Conservation (phyloP, 2,113 vertebrate genomes). For the Phocoena sinus region DNA sequence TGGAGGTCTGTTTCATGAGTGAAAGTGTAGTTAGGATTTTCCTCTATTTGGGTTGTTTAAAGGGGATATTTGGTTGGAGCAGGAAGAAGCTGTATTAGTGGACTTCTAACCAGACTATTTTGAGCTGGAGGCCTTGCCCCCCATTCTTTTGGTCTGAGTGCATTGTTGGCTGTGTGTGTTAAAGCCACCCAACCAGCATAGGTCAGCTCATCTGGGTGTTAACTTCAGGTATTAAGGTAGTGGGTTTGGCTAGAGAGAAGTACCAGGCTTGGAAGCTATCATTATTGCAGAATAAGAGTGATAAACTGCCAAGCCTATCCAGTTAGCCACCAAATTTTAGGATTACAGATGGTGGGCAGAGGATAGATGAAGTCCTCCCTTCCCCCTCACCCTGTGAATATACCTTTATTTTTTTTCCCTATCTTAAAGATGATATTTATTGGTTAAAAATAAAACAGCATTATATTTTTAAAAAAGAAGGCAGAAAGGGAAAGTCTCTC, state of each 20-base stretch:
- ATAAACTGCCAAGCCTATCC: neutral
- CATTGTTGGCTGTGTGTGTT: neutral
- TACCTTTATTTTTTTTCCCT: neutral
- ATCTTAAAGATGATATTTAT: neutral
- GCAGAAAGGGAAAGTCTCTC: neutral
- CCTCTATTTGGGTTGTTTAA: neutral
- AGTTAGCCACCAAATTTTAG: slow-evolving; percentile 34
- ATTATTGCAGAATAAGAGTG: slow-evolving; percentile 27
- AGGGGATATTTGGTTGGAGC: neutral
- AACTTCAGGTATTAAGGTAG: neutral
- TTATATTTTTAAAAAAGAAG: neutral
- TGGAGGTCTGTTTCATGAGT: neutral
- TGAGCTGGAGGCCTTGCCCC: neutral
- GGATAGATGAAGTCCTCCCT: neutral
- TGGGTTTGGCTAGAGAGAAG: neutral
- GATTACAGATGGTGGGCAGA: neutral
- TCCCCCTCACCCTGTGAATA: neutral
- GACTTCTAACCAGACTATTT: neutral
- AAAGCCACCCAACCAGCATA: neutral
- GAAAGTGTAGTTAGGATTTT: neutral
- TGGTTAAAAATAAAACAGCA: neutral
- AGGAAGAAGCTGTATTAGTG: neutral
- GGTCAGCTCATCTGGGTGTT: neutral
- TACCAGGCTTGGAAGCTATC: neutral
- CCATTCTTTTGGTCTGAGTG: neutral